Base-by-base conservation (phyloP, 1,140 invertebrate species). In the Mercenaria mercenaria region DNA sequence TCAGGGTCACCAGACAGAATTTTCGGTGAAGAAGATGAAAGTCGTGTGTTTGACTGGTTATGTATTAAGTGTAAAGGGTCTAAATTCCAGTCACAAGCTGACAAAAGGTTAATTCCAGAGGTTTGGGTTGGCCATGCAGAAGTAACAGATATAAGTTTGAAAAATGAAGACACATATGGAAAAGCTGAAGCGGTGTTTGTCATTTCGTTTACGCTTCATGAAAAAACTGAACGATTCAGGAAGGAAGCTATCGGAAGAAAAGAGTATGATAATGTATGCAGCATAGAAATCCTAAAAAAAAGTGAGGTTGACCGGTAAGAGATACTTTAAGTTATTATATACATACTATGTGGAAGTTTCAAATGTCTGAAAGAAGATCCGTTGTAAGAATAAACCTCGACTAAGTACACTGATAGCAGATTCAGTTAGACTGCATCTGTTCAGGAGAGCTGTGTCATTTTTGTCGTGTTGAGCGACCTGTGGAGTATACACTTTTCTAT, bases 291-390 rank as follows among this genome's bases (percentile, higher is more conserved):
- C 0, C 37, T 91, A 11, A 37, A 50, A 41, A 91, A 91, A 69
- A 59, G 87, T 0, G 86, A 89, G 41, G 85, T 89, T 18, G 87
- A 89, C 64, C 89, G 90, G 90, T 91, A n/a, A n/a, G n/a, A n/a
- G n/a, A n/a, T n/a, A n/a, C n/a, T n/a, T n/a, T n/a, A n/a, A n/a
- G n/a, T n/a, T n/a, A n/a, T n/a, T n/a, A n/a, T n/a, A n/a, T n/a
- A n/a, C n/a, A n/a, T n/a, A n/a, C n/a, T n/a, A n/a, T n/a, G n/a
- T n/a, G n/a, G n/a, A n/a, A n/a, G n/a, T n/a, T n/a, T n/a, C n/a
- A n/a, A n/a, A n/a, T n/a, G n/a, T n/a, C n/a, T n/a, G n/a, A n/a
- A n/a, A n/a, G n/a, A n/a, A n/a, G n/a, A n/a, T n/a, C n/a, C n/a
- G n/a, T n/a, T n/a, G n/a, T n/a, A n/a, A n/a, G n/a, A n/a, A n/a